phyloP scores from a whole-genome alignment of 2,113 vertebrate genomes.

The Oceanites oceanicus region DNA sequence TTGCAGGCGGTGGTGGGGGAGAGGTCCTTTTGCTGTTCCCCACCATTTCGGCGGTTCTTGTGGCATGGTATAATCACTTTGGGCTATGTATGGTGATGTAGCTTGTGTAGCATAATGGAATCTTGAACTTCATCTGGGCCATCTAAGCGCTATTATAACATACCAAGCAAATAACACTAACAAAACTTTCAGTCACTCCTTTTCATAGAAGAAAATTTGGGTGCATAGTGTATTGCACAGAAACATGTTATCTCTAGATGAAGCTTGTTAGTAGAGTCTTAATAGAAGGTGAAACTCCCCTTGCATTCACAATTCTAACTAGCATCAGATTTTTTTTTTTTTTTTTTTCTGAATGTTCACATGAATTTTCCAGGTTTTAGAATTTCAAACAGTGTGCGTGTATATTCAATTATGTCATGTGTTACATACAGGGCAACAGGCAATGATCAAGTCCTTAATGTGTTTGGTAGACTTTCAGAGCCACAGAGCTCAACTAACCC shows the following conservation, averaged over 20 bases:
- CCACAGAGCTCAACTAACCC: neutral
- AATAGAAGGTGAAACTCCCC: neutral
- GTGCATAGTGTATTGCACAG: neutral
- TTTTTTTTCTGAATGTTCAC: neutral
- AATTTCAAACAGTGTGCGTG: neutral
- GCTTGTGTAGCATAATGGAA: neutral
- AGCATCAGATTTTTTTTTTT: neutral
- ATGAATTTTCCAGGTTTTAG: neutral
- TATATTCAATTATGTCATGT: neutral
- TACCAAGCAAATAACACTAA: neutral
- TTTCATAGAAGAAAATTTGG: neutral
- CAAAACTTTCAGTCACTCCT: neutral
- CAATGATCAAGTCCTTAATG: neutral
- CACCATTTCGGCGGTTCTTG: neutral
- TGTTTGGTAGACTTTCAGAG: neutral
- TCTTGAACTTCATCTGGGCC: neutral
- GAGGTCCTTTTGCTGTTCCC: neutral
- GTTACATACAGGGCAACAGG: neutral
- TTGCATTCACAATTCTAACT: neutral
- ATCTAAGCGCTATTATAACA: neutral
- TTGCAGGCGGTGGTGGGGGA: neutral
- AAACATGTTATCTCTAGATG: neutral
- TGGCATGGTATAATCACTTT: neutral
- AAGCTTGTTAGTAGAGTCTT: neutral
- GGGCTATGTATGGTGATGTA: neutral